These are phyloP conservation scores for Hippotragus niger DNA, from an alignment of 2,113 vertebrate genomes.

Conservation along the genomic window DNA sequence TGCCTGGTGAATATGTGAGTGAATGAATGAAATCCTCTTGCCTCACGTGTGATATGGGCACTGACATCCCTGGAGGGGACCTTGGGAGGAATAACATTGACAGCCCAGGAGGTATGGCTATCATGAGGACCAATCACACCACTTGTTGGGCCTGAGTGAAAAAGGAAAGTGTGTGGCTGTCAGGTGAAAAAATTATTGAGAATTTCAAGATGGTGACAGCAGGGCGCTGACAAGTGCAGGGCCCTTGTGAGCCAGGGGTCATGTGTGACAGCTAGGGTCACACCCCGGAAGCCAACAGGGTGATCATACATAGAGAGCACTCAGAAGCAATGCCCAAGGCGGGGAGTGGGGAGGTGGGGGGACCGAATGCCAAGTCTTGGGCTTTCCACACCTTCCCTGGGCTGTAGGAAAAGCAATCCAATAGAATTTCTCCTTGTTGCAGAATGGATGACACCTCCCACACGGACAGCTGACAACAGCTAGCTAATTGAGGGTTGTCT, in stretches of 20 bases:
- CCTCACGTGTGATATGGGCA: no score
- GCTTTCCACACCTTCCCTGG: neutral
- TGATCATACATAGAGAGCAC: neutral
- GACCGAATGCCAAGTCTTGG: rapidly evolving
- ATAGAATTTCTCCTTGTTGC: neutral
- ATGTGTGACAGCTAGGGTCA: rapidly evolving
- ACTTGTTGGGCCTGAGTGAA: neutral
- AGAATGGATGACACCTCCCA: rapidly evolving
- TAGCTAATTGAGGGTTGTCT: neutral
- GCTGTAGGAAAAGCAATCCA: neutral
- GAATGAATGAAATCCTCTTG: neutral
- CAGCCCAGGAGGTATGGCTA: neutral
- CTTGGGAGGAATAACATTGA: neutral
- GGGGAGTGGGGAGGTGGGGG: neutral
- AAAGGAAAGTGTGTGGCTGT: neutral
- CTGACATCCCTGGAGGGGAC: neutral
- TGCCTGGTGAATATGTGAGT: neutral
- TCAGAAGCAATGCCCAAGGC: rapidly evolving
- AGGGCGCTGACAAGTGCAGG: neutral
- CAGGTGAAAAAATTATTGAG: neutral
- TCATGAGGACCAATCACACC: neutral
- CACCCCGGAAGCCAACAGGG: neutral
- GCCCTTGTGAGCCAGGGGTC: neutral
- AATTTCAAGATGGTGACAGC: neutral
- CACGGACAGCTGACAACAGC: neutral